Evolutionary conservation across 2,113 vertebrate species (phyloP).

Genomic region (Noturus placidus): DNA sequence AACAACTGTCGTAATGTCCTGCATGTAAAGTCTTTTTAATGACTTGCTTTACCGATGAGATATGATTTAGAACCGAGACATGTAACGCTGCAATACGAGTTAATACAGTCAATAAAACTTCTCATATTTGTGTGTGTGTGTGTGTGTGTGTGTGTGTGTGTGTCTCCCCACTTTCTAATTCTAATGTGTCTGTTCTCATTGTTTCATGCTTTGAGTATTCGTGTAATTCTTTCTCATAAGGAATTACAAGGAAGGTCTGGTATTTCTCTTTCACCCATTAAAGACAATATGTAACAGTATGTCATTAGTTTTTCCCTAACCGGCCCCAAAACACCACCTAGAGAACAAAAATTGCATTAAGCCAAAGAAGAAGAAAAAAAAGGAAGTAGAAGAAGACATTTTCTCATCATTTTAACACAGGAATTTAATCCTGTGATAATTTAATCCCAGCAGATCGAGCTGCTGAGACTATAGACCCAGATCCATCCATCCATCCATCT

Average conservation of each 20-base stretch:
- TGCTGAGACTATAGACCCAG: no score
- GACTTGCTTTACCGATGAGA: constrained; percentile 18
- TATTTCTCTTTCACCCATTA: neutral
- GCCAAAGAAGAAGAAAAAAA: no score
- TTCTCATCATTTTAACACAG: no score
- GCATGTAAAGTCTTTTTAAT: constrained; percentile 29
- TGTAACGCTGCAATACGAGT: neutral
- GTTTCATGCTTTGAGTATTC: neutral
- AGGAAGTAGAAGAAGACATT: no score
- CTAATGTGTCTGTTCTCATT: neutral
- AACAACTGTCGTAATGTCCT: constrained; percentile 13
- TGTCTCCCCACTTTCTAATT: neutral
- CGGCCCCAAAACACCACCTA: no score
- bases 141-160: neutral
- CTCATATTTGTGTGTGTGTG: neutral
- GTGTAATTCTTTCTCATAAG: neutral
- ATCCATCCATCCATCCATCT: no score
- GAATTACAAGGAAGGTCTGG: neutral
- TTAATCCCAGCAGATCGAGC: no score
- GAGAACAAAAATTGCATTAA: no score
- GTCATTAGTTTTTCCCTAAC: neutral
- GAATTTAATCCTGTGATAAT: no score
- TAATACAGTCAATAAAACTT: constrained; percentile 12
- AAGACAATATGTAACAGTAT: neutral
- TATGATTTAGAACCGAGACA: neutral